Conservation (phyloP, 1,140 invertebrate species). For the Oreohelix idahoensis region DNA sequence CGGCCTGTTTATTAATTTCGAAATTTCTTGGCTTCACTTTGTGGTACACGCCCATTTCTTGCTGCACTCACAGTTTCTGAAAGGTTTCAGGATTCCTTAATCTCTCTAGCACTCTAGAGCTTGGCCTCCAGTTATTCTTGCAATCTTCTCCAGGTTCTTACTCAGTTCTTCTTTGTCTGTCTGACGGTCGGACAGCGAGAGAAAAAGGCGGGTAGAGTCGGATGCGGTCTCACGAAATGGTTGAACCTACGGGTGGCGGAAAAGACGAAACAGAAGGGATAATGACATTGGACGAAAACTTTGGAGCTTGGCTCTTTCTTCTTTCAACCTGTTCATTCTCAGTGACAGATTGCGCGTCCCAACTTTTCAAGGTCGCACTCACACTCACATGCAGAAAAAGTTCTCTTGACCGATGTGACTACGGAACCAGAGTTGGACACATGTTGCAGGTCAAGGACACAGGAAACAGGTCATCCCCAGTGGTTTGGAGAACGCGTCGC, state of each 20-base stretch:
- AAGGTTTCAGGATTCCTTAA: no score
- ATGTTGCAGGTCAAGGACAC: background rate
- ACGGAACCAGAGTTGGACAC: background rate
- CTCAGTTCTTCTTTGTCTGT: background rate
- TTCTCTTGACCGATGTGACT: background rate
- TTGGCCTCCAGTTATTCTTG: background rate
- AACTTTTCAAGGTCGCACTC: background rate
- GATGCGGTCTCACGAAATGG: background rate
- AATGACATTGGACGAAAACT: background rate
- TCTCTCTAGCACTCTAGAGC: no score
- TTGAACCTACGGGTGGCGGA: background rate
- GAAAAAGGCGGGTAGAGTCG: background rate
- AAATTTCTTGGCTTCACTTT: no score
- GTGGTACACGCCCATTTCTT: no score
- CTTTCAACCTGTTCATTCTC: background rate
- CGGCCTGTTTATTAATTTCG: no score
- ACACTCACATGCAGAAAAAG: background rate
- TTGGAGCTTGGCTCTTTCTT: conserved; percentile 2
- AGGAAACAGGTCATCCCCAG: background rate
- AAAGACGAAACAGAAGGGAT: background rate
- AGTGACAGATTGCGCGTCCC: conserved; percentile 6
- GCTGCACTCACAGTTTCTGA: no score
- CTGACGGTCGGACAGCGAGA: background rate
- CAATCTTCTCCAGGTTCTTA: background rate
- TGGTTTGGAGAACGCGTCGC: no score